phyloP scores from a whole-genome alignment of 2,797 vertebrate species.

The Geotrypetes seraphini region DNA sequence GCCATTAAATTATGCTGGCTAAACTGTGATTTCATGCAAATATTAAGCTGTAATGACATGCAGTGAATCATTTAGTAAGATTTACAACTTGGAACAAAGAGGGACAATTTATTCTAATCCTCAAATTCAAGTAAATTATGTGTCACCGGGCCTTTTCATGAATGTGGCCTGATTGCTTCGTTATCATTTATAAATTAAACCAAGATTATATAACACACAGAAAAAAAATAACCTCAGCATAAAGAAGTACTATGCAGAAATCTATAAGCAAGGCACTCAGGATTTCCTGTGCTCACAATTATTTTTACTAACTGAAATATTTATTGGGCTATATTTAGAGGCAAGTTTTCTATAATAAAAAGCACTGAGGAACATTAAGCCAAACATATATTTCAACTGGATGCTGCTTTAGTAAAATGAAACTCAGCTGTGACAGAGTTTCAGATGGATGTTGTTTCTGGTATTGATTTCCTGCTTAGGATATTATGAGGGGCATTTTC shows the following conservation, averaged over 20 bases:
- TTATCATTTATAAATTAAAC: conserved; percentile 57
- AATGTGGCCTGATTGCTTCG: conserved; percentile 59
- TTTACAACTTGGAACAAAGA: conserved; percentile 74
- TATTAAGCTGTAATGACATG: conserved; percentile 86
- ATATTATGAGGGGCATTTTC: too few relatives aligned
- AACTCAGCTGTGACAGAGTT: too few relatives aligned
- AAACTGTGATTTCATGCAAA: conserved; percentile 96
- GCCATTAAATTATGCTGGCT: conserved; percentile 85
- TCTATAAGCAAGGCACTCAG: conserved; percentile 24
- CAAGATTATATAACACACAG: conserved; percentile 42
- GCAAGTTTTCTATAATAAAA: too few relatives aligned
- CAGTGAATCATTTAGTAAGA: conserved; percentile 84
- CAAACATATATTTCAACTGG: too few relatives aligned
- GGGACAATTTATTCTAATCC: conserved; percentile 69
- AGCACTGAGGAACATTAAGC: too few relatives aligned
- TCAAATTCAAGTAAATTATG: conserved; percentile 56
- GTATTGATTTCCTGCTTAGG: too few relatives aligned
- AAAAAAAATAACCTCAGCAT: conserved; percentile 28
- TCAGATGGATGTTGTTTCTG: too few relatives aligned
- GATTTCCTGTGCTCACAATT: conserved; percentile 21
- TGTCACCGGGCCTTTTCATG: conserved; percentile 58
- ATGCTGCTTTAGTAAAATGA: too few relatives aligned
- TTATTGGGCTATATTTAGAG: too few relatives aligned
- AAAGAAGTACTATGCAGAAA: conserved; percentile 31
- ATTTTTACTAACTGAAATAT: too few relatives aligned